Base-by-base conservation (phyloP, 2,888 invertebrate genomes). In the Dugesia japonica region DNA sequence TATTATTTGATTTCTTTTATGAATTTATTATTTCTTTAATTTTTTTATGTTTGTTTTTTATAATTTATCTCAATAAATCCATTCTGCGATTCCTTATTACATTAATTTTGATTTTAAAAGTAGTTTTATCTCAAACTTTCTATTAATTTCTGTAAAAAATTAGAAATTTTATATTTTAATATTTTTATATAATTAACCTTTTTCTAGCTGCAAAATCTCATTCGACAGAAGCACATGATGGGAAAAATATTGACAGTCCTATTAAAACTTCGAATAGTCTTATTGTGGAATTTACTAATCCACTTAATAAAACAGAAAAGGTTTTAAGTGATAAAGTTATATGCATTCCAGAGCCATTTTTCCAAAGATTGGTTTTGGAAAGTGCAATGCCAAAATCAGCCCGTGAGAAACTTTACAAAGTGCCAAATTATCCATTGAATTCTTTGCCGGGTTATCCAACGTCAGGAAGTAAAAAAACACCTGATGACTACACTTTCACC, bases 341-440 rank as follows among this genome's bases (percentile, higher is more conserved):
- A 23, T 84, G 84, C 84, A 81, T 84, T 4, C 84, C 84, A 0
- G 79, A 79, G 28, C 79, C 80, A 17, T 80, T 84, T 73, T 83
- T 81, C 78, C 83, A 84, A 75, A 79, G 84, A 27, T 79, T 83
- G 1, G 79, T 81, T 0, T 80, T 83, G 75, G 83, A 84, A 76
- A 79, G 84, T 1, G 81, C 82, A 75, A 82, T 84, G 80, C 83
- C 84, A 1, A 77, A 76, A n/a, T 81, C 81, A 42, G 82, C 83
- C 1, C 79, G 84, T 27, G 78, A 80, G 38, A 80, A 81, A n/a
- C 79, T 83, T 1, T 80, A 81, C 20, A 79, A 81, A 76, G 81
- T 81, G 17, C 77, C 80, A 56, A 56, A 72, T 28, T 84, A 84
- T 77, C 83, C 84, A 0, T 75, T 79, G 75, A 81, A 81, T 27